Evolutionary conservation across 2,797 vertebrate genomes (phyloP), one percentile per base, ranked within the genome.

Genomic region (Mionectes olivaceus): DNA sequence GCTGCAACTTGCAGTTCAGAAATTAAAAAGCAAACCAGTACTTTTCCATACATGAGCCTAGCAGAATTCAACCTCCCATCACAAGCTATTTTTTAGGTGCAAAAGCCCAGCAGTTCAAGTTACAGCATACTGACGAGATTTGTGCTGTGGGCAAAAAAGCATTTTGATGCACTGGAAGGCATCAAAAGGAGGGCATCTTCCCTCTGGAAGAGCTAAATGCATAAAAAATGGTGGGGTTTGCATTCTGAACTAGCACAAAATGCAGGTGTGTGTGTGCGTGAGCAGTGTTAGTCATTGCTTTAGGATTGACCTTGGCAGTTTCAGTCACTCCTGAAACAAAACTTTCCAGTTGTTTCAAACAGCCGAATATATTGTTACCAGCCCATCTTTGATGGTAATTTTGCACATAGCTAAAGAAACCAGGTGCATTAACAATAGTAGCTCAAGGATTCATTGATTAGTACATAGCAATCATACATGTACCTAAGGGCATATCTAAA

Each of bases 111-210:
- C 89, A 95, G 93, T 96, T 96, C 91, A 82, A 94, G 93, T 96
- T 95, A 77, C 90, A 95, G 94, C 94, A 95, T 96, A 95, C 92
- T 93, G 96, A 84, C 92, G 91, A 96, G 96, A 84, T 93, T 70
- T 74, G 94, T 90, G 87, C 93, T 74, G 94, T 60, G 83, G 80
- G 94, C 89, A 96, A 88, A 96, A 39, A 95, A 91, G 71, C 52
- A 30, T 90, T 96, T 95, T 53, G 83, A 64, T 94, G 83, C 80
- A 79, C 80, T 90, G 85, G 82, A 91, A 82, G 82, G 73, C 71
- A 39, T 16, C 56, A 37, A 37, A 37, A 37, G 37, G 37, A 37
- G 11, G 37, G 37, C 37, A 37, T 37, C 60, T 89, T 73, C 67
- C 67, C 50, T 61, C 68, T 94, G 59, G 63, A 93, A 74, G 77